Base-by-base conservation (phyloP, 1,140 invertebrate genomes). In the Paralvinella palmiformis region DNA sequence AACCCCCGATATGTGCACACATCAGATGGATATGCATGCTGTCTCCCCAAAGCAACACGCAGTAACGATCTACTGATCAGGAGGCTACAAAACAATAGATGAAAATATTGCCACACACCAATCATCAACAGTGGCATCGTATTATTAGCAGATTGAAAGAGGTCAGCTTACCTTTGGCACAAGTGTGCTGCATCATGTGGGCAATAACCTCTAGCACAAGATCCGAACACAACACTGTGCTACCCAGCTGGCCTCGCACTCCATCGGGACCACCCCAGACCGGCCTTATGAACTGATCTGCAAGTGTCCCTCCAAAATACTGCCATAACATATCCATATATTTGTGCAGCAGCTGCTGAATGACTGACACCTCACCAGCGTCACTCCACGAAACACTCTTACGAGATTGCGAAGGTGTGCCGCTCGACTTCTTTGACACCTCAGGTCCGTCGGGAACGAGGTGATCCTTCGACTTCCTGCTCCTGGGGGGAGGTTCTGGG, bases 381-480 rank as follows among this genome's bases (percentile, higher is more conserved):
- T 79, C 78, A 3, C 76, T 75, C 78, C 78, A 79, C 1, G 78
- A 78, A 17, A 79, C 78, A 45, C 72, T 72, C 59, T 79, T 79
- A 3, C 75, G 27, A n/a, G n/a, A n/a, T n/a, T n/a, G n/a, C n/a
- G n/a, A n/a, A n/a, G n/a, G n/a, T n/a, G n/a, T n/a, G n/a, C n/a
- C n/a, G n/a, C n/a, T n/a, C n/a, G n/a, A n/a, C n/a, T n/a, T n/a
- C n/a, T n/a, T n/a, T n/a, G n/a, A n/a, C n/a, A n/a, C n/a, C n/a
- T n/a, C n/a, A n/a, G n/a, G n/a, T n/a, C n/a, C n/a, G n/a, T n/a
- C n/a, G n/a, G n/a, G n/a, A n/a, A n/a, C n/a, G n/a, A n/a, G n/a
- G n/a, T n/a, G n/a, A n/a, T n/a, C n/a, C n/a, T n/a, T n/a, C n/a
- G n/a, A n/a, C n/a, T n/a, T n/a, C n/a, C n/a, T n/a, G n/a, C n/a